Base-by-base conservation (phyloP, 2,888 invertebrate species). In the Dicyrtomina minuta region DNA sequence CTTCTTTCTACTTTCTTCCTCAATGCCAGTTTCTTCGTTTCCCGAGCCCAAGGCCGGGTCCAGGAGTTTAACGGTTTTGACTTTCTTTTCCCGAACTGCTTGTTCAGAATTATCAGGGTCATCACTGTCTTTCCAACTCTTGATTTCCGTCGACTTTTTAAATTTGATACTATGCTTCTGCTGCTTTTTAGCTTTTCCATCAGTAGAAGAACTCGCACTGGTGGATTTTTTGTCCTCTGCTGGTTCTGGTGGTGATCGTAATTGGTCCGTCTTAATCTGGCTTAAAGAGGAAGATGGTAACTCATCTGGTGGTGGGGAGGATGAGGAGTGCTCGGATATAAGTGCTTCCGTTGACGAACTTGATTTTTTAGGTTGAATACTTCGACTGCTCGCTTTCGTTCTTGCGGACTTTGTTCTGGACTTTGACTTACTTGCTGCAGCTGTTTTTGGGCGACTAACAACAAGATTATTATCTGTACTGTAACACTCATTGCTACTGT, bases 321-420 rank as follows among this genome's bases (percentile, higher is more conserved):
- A 68, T 8, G 68, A 68, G 13, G 24, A 24, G 1, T 33, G 68
- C 15, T 68, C 62, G 0, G 62, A 62, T 26, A 68, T 68, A 1
- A 68, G 43, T 2, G 68, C 68, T 27, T 68, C 68, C 1, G 68
- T 68, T 4, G 68, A 68, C 2, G 68, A 68, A 13, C 44, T 68
- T 2, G 51, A 53, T 43, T 62, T 43, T 26, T 39, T 20, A 22
- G 53, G 33, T 22, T 51, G 43, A n/a, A 6, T 41, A 12, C 39
- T 55, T 33, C 3, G 33, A 33, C 33, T 33, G 33, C 33, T 33
- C 33, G 33, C 33, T 33, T 58, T 58, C 3, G 59, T 33, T 24
- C 20, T 58, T 39, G 44, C 46, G 6, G 53, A 55, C 0, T 33
- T 46, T n/a, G 58, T 69, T 33, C 66, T 68, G 6, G 49, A 59